Conservation (phyloP, 2,113 vertebrate genomes). For the Struthio camelus region DNA sequence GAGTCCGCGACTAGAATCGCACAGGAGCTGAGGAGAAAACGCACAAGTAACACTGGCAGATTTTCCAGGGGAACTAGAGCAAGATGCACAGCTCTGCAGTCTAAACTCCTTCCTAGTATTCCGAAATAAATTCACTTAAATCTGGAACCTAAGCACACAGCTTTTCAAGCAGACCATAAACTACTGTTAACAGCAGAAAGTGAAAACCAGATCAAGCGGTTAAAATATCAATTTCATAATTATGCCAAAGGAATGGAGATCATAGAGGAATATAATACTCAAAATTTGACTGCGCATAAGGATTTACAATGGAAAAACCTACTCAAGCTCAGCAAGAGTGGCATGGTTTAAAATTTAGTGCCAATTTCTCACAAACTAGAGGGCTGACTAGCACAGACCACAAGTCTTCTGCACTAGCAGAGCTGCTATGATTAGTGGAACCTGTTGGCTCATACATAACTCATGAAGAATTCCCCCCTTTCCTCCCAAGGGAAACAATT, state of each 20-base stretch:
- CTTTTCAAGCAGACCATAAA: neutral
- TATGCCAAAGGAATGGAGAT: neutral
- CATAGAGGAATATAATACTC: neutral
- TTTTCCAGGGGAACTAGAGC: neutral
- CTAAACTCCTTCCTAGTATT: neutral
- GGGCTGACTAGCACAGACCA: neutral
- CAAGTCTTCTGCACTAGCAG: neutral
- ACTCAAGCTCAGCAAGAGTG: neutral
- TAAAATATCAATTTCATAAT: neutral
- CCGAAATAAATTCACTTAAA: neutral
- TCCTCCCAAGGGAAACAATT: slow-evolving; percentile 46
- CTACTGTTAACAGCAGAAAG: neutral
- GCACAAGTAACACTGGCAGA: neutral
- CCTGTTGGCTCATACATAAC: slow-evolving; percentile 54
- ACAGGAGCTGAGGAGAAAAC: neutral
- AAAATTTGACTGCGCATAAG: neutral
- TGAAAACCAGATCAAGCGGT: neutral
- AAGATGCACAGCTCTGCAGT: neutral
- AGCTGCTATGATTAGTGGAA: slow-evolving; percentile 39
- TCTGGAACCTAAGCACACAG: neutral
- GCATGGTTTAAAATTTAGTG: neutral
- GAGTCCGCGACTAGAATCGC: neutral
- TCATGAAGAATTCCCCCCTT: slow-evolving; percentile 56
- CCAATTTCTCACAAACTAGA: slow-evolving; percentile 43
- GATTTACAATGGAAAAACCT: neutral